A percentile compares a stretch with the other conserved stretches of the same genome.
phyloP scores from a whole-genome alignment of 2,113 vertebrate species.

The Dipodomys stephensi region DNA sequence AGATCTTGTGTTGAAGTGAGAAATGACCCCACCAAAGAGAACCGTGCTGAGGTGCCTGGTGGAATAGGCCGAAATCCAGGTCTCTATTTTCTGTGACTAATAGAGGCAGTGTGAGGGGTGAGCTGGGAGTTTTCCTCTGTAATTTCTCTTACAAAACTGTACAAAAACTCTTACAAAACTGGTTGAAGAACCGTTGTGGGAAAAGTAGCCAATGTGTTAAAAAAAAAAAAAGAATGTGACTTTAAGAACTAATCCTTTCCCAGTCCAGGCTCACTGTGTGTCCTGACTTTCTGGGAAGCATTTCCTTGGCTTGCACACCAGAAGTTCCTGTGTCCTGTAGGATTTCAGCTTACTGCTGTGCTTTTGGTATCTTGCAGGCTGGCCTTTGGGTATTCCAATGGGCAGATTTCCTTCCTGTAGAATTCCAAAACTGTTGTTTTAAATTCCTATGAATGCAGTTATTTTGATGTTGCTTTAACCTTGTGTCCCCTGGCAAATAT shows the following conservation, averaged over 20 bases:
- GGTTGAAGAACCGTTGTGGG: not conserved
- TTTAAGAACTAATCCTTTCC: slow-evolving; percentile 40
- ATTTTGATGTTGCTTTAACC: slow-evolving; percentile 52
- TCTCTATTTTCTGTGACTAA: not conserved
- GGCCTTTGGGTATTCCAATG: slow-evolving; percentile 33
- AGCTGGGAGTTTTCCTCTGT: not conserved
- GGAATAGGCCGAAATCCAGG: not conserved
- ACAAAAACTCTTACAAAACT: not conserved
- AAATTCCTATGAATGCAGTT: slow-evolving; percentile 48
- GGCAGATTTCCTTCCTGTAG: slow-evolving; percentile 64
- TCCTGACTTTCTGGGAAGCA: slow-evolving; percentile 42
- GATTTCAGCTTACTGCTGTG: slow-evolving; percentile 65
- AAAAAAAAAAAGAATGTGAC: slow-evolving; percentile 10
- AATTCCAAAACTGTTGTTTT: slow-evolving; percentile 57
- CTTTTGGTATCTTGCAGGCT: slow-evolving; percentile 44
- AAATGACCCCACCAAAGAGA: not conserved
- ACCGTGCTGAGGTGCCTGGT: not conserved
- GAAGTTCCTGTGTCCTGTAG: slow-evolving; percentile 57
- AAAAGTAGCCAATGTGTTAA: slow-evolving; percentile 29
- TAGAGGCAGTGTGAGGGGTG: not conserved
- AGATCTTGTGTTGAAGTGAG: not conserved
- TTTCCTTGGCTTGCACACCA: slow-evolving; percentile 47
- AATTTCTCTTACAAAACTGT: slow-evolving; percentile 22
- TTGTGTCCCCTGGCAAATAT: not conserved
- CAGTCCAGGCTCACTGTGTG: slow-evolving; percentile 5